Evolutionary conservation across 2,797 vertebrate genomes (phyloP), one percentile per base, ranked within the genome.

Genomic region (Pipistrellus pygmaeus): DNA sequence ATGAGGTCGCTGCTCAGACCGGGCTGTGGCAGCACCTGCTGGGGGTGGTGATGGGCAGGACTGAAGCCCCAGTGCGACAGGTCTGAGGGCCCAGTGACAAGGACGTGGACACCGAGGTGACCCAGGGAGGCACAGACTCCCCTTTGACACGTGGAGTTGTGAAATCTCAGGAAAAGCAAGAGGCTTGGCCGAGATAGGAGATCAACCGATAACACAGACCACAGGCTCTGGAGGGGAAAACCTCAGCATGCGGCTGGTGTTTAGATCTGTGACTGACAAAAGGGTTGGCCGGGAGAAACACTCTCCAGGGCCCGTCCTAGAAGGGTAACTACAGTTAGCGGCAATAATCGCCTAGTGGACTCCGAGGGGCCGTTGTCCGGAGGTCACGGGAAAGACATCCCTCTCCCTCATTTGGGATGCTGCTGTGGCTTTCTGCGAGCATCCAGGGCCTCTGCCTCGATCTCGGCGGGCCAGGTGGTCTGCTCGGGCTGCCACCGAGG

Each of bases 281-380:
- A 96, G 86, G 35, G 32, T 51, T 89, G 76, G 80, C 90, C 90
- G 76, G 86, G 84, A 94, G 93, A 85, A 0, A 77, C 66, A 14
- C 92, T 62, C 92, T 85, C 97, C 77, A 88, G 96, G 48, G 30
- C 32, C 53, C 35, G 15, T 57, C 35, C 27, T 51, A 8, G 91
- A 73, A 21, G 35, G 5, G 5, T 87, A 72, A 66, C 62, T 51
- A 38, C 21, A 44, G 71, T 93, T 95, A 90, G 92, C 91, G 95
- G 96, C 48, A 32, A 44, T 62, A 71, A 95, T 85, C 78, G 77
- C 86, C 95, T 32, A 4, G 72, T 86, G 96, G 92, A 86, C 89
- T 96, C 95, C 93, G 96, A 89, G 93, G 95, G 93, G 91, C 94
- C 27, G 62, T 95, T 41, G 82, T 83, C 41, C 72, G 94, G 95